phyloP scores from a whole-genome alignment of 2,888 invertebrate genomes.

The Allophyes oxyacanthae region DNA sequence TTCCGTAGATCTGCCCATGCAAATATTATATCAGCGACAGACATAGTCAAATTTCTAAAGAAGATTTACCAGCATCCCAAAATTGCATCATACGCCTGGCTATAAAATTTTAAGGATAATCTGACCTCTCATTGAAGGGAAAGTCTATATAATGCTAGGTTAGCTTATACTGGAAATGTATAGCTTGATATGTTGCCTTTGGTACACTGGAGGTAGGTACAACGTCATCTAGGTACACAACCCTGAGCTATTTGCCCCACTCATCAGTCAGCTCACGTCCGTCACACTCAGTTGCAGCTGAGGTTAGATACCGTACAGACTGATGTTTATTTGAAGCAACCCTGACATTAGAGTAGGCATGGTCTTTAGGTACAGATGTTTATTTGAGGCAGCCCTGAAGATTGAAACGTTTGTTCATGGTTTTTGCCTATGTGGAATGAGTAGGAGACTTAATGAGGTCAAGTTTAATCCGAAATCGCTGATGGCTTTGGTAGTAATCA shows the following conservation, averaged over 20 bases:
- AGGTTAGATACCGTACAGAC: slow-evolving; percentile 22
- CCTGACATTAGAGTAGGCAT: too few species aligned
- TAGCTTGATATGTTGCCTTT: too few species aligned
- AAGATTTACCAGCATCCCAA: neutral
- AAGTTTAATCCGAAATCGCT: too few species aligned
- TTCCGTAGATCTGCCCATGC: too few species aligned
- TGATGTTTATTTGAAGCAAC: neutral
- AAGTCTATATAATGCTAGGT: too few species aligned
- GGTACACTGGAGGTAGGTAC: slow-evolving; percentile 1
- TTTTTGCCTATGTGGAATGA: slow-evolving; percentile 9
- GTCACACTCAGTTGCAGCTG: slow-evolving; percentile 39
- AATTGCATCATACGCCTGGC: too few species aligned
- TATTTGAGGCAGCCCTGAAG: slow-evolving; percentile 20
- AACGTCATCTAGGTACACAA: slow-evolving; percentile 19
- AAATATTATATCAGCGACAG: too few species aligned
- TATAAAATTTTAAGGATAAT: too few species aligned
- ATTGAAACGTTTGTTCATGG: slow-evolving; percentile 8
- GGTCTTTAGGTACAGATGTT: slow-evolving; percentile 13
- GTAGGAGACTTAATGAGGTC: neutral
- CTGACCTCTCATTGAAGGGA: too few species aligned
- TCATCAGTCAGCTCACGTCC: slow-evolving; percentile 39
- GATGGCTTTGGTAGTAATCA: too few species aligned
- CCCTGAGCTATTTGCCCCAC: slow-evolving; percentile 15
- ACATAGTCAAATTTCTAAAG: neutral
- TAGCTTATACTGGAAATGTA: too few species aligned